Evolutionary conservation across 2,888 invertebrate species (phyloP).

Genomic region (Nematopogon swammerdamellus): DNA sequence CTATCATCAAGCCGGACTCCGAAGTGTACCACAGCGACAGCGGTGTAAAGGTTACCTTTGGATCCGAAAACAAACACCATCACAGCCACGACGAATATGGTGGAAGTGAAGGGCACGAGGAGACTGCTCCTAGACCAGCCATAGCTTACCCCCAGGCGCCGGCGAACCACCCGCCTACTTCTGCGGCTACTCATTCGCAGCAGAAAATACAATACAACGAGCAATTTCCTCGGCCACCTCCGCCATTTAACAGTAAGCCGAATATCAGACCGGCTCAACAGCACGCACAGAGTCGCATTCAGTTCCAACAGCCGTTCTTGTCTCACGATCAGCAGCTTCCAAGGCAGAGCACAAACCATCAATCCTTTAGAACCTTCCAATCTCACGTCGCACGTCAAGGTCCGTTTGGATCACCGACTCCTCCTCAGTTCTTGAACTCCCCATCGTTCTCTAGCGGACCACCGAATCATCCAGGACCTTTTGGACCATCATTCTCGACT

Average conservation of each 20-base stretch:
- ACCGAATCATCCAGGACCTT: slow-evolving; percentile 24
- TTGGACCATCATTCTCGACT: slow-evolving; percentile 22
- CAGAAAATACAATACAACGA: slow-evolving; percentile 24
- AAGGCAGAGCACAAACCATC: slow-evolving; percentile 34
- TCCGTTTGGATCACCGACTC: slow-evolving; percentile 26
- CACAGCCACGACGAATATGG: slow-evolving; percentile 32
- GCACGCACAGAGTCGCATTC: slow-evolving; percentile 43
- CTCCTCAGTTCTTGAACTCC: neutral
- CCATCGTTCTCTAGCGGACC: slow-evolving; percentile 14
- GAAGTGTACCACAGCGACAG: slow-evolving; percentile 79
- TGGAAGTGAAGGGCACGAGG: slow-evolving; percentile 48
- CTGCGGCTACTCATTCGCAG: slow-evolving; percentile 28
- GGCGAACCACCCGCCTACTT: slow-evolving; percentile 20
- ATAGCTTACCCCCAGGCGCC: slow-evolving; percentile 50
- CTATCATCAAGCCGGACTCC: slow-evolving; percentile 84
- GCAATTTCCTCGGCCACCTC: slow-evolving; percentile 1
- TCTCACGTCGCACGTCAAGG: slow-evolving; percentile 26
- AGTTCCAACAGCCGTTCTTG: slow-evolving; percentile 40
- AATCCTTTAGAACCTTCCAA: slow-evolving; percentile 34
- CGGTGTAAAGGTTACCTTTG: slow-evolving; percentile 80
- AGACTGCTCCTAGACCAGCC: slow-evolving; percentile 63
- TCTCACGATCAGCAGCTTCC: slow-evolving; percentile 43
- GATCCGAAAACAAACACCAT: slow-evolving; percentile 55
- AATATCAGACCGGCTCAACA: slow-evolving; percentile 26
- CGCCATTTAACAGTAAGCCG: neutral